These are phyloP conservation scores for Acanthosepion lycidas DNA, from an alignment of 2,888 invertebrate species.

Conservation along the genomic window DNA sequence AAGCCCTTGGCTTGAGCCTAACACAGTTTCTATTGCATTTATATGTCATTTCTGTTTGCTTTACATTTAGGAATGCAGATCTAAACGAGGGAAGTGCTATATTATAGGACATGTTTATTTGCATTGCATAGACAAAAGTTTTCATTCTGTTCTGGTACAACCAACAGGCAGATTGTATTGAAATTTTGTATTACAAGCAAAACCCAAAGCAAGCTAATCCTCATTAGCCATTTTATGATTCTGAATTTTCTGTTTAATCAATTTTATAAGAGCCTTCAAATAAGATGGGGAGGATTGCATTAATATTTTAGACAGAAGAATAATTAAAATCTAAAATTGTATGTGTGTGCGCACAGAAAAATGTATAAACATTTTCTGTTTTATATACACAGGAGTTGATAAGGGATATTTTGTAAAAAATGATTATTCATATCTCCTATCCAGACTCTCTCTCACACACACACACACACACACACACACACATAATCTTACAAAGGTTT, in stretches of 20 bases:
- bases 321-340: too few relatives aligned
- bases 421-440: too few relatives aligned
- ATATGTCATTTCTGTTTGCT: background rate
- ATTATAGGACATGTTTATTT: background rate
- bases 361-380: too few relatives aligned
- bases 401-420: background rate
- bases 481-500: too few relatives aligned
- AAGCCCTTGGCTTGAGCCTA: background rate
- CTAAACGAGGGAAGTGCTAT: background rate
- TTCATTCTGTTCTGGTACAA: background rate
- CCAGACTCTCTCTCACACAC: too few relatives aligned
- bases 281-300: background rate
- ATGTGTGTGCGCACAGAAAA: too few relatives aligned
- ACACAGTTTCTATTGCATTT: background rate
- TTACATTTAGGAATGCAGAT: background rate
- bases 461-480: too few relatives aligned
- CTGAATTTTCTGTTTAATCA: background rate
- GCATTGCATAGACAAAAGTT: background rate
- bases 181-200: background rate
- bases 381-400: background rate
- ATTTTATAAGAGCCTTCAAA: background rate
- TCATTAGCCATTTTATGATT: background rate
- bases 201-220: background rate
- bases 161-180: background rate
- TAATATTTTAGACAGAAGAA: background rate